Base-by-base conservation (phyloP, 2,113 vertebrate species). In the Caranx ignobilis region DNA sequence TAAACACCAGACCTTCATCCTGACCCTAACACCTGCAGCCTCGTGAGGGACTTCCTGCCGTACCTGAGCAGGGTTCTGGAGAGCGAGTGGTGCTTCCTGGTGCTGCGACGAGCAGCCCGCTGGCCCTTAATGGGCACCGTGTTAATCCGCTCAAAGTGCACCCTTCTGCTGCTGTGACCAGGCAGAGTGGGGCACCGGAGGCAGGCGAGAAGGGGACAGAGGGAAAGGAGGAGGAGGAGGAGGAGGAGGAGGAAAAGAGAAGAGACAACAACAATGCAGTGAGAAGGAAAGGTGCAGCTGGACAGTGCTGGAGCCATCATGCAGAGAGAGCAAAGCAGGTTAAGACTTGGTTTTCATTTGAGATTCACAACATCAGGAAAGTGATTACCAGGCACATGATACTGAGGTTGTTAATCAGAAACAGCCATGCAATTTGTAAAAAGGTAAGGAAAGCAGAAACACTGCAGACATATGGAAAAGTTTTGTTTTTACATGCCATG, bases 21-120 rank as follows among this genome's bases (percentile, higher is more conserved):
- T 69, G 65, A 64, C 41, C 19, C 74, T 39, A 60, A 75, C 56
- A 52, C 74, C 21, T 48, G 48, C 26, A 19, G 35, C 37, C 52
- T 59, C n/a, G 55, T 35, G 74, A 71, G 57, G 56, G 75, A 19
- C 79, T 55, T 84, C 84, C 88, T 60, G 83, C 72, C 89, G 83
- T 99, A 99, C 97, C 98, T 99, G 96, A 99, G 96, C 86, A 99
- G 95, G 2, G 96, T 97, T 95, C 96, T 95, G 94, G 98, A 97
- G 87, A 99, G 94, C 54, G 97, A 96, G 91, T 96, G 95, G 85
- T 95, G 95, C 87, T 96, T 98, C 86, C 96, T 96, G 94, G 95
- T 92, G 89, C 93, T 94, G 80, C 95, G 96, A 78, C 95, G 94
- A 87, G 96, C 96, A 85, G 95, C 96, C 76, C 93, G 95, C 89